Conservation (phyloP, 2,797 vertebrate genomes). For the Dromococcyx pavoninus region DNA sequence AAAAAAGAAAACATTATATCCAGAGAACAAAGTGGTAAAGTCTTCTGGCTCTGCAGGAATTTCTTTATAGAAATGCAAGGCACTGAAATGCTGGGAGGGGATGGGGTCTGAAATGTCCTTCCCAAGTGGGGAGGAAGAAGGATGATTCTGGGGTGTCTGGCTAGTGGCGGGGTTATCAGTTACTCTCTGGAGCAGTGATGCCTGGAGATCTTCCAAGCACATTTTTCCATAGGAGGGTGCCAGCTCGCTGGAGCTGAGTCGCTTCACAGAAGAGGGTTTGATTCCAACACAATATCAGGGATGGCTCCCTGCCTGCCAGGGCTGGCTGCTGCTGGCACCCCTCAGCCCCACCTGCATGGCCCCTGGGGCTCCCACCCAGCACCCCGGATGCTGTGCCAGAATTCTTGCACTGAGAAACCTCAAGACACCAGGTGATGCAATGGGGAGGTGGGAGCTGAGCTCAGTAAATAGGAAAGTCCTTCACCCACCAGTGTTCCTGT, state of each 20-base stretch:
- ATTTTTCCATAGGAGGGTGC: constrained; percentile 20
- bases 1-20: constrained; percentile 63
- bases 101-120: background rate
- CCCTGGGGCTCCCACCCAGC: rapidly evolving
- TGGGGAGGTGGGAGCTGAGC: background rate
- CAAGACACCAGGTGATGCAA: background rate
- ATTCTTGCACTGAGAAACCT: background rate
- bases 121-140: background rate
- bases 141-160: background rate
- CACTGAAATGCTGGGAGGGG: background rate
- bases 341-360: background rate
- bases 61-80: constrained; percentile 39
- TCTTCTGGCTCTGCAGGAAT: constrained; percentile 27
- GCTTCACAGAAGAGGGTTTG: background rate
- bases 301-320: background rate
- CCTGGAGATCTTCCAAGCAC: constrained; percentile 28
- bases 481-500: background rate
- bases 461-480: background rate
- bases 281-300: background rate
- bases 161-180: constrained; percentile 8
- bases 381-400: background rate
- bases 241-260: background rate
- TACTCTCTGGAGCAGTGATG: background rate
- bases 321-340: background rate
- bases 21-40: constrained; percentile 50